Evolutionary conservation across 1,140 invertebrate genomes (phyloP), one percentile per base, ranked within the genome.

Genomic region (Drosophila erecta): DNA sequence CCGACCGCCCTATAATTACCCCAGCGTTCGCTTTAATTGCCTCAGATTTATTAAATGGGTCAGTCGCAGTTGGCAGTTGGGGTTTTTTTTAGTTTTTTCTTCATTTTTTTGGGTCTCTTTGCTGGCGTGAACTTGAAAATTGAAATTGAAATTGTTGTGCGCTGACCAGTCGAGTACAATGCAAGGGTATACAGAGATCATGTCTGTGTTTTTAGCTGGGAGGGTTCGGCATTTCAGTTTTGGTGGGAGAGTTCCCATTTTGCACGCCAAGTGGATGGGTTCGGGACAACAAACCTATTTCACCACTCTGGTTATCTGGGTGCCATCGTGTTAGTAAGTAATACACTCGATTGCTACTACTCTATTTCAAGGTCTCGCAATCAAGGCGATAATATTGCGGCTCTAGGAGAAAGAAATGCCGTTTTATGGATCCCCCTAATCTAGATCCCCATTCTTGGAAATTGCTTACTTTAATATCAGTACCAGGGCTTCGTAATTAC

Each of bases 1-100:
- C 43, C 38, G 44, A 66, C 76, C 61, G 79, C 70, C 75, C 85
- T 76, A 74, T 84, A 80, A 90, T 89, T 89, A 87, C 66, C 80
- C 72, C 49, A 77, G 67, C 73, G 81, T 62, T 81, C 56, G 50
- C 46, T 79, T 69, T 86, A 86, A 86, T 86, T 86, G 76, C 75
- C 72, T 65, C 59, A 64, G 80, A 58, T 78, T 67, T 66, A 61
- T 78, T 62, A 84, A 85, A 85, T 85, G 67, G 81, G 81, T 84
- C 80, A 80, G 58, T 55, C 43, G 15, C 30, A 56, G 59, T 53
- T 50, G 64, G 14, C 37, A 56, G 59, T 53, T 50, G 64, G 66
- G 43, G 24, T 47, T 75, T 49, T 30, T 20, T 40, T 40, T 56
- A 12, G 10, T 24, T 7, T 33, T 40, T 20, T 30, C 27, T 8